These are phyloP conservation scores for Herpailurus yagouaroundi DNA, from an alignment of 2,113 vertebrate genomes.

Conservation along the genomic window DNA sequence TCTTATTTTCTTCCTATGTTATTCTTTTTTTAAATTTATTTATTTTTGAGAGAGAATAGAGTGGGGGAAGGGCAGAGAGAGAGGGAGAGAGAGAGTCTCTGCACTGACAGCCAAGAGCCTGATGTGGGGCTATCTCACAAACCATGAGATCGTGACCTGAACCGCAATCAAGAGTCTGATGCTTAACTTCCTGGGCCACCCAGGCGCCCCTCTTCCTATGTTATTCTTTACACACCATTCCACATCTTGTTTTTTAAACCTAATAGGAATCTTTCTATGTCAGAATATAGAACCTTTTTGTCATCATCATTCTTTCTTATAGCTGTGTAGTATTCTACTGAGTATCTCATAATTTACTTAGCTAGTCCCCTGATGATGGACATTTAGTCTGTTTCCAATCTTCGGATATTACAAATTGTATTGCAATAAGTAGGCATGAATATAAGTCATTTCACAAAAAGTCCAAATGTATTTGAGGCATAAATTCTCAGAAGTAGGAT, in stretches of 20 bases:
- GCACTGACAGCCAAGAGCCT: no score
- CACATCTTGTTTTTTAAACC: background rate
- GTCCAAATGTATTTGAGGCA: background rate
- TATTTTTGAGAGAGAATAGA: no score
- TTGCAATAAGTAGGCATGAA: background rate
- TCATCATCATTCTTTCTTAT: background rate
- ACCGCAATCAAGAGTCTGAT: no score
- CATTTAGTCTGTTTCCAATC: background rate
- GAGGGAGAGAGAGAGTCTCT: no score
- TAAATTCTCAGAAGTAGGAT: conserved; percentile 11
- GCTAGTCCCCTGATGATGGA: background rate
- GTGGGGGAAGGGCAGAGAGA: no score
- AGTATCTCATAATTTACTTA: conserved; percentile 2
- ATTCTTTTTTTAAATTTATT: background rate
- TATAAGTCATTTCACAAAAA: background rate
- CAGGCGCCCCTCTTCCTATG: background rate
- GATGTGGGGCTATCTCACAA: no score
- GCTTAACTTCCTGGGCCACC: no score
- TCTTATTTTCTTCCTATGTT: background rate
- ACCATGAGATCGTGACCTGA: no score
- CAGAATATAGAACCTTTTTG: background rate
- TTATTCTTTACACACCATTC: background rate
- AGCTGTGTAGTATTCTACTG: background rate
- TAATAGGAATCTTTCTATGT: background rate
- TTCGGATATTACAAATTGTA: conserved; percentile 31